These are phyloP conservation scores for Chrysolina americana DNA, from an alignment of 2,888 invertebrate species.

Conservation along the genomic window DNA sequence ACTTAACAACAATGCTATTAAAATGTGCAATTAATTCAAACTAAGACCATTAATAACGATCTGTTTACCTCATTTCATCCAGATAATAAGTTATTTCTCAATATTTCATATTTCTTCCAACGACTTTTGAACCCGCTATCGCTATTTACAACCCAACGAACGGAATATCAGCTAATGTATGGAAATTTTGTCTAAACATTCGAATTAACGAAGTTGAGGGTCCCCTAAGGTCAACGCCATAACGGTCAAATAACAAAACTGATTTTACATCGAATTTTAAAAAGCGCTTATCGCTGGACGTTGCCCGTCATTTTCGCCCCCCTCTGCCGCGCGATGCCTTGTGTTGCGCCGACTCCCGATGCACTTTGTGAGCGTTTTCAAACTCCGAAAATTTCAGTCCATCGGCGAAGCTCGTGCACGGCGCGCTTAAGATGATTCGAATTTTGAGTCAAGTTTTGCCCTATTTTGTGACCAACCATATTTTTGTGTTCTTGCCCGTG, in stretches of 20 bases:
- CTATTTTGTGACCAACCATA: conserved; percentile 31
- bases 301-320: conserved; percentile 58
- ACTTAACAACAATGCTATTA: not conserved
- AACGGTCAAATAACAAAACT: conserved; percentile 43
- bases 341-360: conserved; percentile 43
- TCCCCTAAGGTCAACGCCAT: conserved; percentile 46
- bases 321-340: conserved; percentile 42
- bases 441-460: conserved; percentile 21
- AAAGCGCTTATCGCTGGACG: conserved; percentile 60
- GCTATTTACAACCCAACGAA: conserved; percentile 32
- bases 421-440: conserved; percentile 25
- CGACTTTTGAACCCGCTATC: conserved; percentile 49
- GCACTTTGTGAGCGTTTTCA: conserved; percentile 40
- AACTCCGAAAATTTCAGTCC: conserved; percentile 48
- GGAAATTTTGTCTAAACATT: conserved; percentile 47
- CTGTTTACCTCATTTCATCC: conserved; percentile 33
- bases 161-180: conserved; percentile 40
- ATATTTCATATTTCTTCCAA: conserved; percentile 32
- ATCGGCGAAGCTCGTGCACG: conserved; percentile 33
- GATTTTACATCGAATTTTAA: conserved; percentile 55
- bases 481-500: conserved; percentile 22
- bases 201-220: conserved; percentile 40
- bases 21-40: conserved; percentile 17
- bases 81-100: conserved; percentile 37
- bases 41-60: conserved; percentile 23